These are phyloP conservation scores for Microchirus variegatus DNA, from an alignment of 2,797 vertebrate genomes.

Conservation along the genomic window DNA sequence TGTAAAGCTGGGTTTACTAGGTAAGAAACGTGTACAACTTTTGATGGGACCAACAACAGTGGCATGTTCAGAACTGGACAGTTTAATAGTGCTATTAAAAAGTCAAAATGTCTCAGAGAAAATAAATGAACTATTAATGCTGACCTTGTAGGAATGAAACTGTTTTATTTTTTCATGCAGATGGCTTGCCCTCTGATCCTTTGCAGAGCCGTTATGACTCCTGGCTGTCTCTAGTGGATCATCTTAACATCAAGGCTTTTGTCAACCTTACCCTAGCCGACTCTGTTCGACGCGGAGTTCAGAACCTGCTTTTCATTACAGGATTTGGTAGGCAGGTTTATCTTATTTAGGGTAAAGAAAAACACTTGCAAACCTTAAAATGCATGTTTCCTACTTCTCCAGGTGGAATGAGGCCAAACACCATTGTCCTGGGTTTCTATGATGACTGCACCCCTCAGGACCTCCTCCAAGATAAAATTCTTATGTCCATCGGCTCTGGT, in stretches of 20 bases:
- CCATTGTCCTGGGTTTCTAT: slow-evolving; percentile 88
- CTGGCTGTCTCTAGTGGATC: slow-evolving; percentile 88
- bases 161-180: slow-evolving; percentile 59
- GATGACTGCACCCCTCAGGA: slow-evolving; percentile 80
- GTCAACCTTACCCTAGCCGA: slow-evolving; percentile 87
- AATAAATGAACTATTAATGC: background rate
- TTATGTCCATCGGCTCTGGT: slow-evolving; percentile 30
- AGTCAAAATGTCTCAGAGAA: background rate
- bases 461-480: slow-evolving; percentile 58
- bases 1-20: slow-evolving; percentile 80
- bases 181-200: slow-evolving; percentile 84
- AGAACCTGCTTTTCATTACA: slow-evolving; percentile 90
- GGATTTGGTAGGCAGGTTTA: slow-evolving; percentile 82
- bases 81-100: background rate
- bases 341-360: background rate
- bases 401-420: slow-evolving; percentile 92
- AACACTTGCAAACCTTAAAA: background rate
- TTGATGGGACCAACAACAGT: background rate
- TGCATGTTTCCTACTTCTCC: slow-evolving; percentile 4
- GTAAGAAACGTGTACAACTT: slow-evolving; percentile 52
- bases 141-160: background rate
- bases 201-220: slow-evolving; percentile 85
- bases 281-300: slow-evolving; percentile 84
- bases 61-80: background rate
- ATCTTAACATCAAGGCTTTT: slow-evolving; percentile 89